phyloP scores from a whole-genome alignment of 2,888 invertebrate genomes.

The Abscondita cerata region DNA sequence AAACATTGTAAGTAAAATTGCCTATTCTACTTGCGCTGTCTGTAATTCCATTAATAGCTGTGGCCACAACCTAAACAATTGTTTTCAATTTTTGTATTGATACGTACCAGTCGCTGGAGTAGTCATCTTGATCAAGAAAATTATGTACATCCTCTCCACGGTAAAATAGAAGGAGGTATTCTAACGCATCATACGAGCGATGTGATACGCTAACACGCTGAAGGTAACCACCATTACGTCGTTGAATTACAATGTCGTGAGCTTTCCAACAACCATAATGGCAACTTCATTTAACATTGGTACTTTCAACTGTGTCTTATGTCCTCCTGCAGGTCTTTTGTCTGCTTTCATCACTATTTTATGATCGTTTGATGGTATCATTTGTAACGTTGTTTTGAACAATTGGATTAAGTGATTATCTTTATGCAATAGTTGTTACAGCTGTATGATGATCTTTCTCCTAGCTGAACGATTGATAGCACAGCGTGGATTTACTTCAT shows the following conservation, averaged over 20 bases:
- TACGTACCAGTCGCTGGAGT: no score
- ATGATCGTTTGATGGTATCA: conserved; percentile 47
- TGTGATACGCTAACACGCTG: no score
- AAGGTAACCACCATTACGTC: neutral
- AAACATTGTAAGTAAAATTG: no score
- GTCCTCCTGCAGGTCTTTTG: conserved; percentile 47
- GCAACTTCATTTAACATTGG: conserved; percentile 49
- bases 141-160: no score
- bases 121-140: no score
- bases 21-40: no score
- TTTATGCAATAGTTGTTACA: no score
- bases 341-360: conserved; percentile 51
- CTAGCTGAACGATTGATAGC: conserved; percentile 21
- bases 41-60: no score
- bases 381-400: conserved; percentile 48
- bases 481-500: conserved; percentile 36
- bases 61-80: no score
- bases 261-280: conserved; percentile 33
- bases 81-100: no score
- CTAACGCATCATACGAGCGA: no score
- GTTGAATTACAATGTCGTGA: neutral
- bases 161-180: no score
- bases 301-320: conserved; percentile 37
- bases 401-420: conserved; percentile 46
- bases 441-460: conserved; percentile 11